These are phyloP conservation scores for Caloenas nicobarica DNA, from an alignment of 2,113 vertebrate species.

Conservation along the genomic window DNA sequence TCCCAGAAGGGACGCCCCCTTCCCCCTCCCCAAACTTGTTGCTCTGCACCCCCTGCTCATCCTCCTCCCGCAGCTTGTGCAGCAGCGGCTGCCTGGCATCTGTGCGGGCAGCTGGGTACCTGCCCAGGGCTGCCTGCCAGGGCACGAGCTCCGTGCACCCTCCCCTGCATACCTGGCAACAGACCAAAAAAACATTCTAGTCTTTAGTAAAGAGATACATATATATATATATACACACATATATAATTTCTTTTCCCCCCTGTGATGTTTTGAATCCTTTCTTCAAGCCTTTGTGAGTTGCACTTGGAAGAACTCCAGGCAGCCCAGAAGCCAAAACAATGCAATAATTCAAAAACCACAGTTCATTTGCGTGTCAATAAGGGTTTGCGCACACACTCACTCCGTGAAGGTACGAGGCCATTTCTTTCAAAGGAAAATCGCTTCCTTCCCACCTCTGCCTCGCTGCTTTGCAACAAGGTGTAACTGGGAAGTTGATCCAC, in stretches of 20 bases:
- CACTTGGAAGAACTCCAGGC: constrained; percentile 64
- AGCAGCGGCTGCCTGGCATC: neutral
- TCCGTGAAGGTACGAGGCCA: neutral
- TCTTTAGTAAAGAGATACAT: neutral
- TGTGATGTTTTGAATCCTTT: constrained; percentile 36
- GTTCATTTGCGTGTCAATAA: neutral
- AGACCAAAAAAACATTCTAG: constrained; percentile 35
- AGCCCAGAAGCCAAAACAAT: constrained; percentile 61
- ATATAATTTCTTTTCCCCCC: neutral
- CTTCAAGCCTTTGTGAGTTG: constrained; percentile 59
- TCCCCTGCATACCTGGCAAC: neutral
- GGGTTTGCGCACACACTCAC: neutral
- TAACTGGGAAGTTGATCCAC: neutral
- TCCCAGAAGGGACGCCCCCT: neutral
- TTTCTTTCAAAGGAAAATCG: neutral
- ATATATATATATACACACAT: no score
- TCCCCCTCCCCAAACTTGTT: neutral
- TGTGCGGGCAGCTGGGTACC: neutral
- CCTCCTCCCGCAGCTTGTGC: rapidly evolving
- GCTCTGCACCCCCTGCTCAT: neutral
- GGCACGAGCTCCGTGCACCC: neutral
- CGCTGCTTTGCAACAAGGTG: neutral
- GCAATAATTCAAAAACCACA: neutral
- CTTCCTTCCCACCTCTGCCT: neutral
- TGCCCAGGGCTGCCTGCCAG: rapidly evolving